Base-by-base conservation (phyloP, 2,888 invertebrate species). In the Ashinkailepas kermadecensis region DNA sequence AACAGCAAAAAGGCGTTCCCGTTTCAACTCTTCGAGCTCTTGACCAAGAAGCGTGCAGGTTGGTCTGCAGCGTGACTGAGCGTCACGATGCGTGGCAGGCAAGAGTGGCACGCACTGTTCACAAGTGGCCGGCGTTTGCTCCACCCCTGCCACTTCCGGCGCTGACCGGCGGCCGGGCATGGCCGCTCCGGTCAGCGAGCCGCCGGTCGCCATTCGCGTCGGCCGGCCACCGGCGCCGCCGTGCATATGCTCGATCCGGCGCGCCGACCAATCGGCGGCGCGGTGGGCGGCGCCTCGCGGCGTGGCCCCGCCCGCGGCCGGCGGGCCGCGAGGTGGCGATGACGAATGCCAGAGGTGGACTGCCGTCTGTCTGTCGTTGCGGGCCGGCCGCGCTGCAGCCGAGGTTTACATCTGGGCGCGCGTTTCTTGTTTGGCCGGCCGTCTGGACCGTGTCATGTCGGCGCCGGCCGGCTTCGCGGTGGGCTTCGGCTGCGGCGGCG, bases 281-380 rank as follows among this genome's bases (percentile, higher is more conserved):
- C 21, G 18, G 74, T 54, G 74, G 74, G 74, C 74, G 74, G 74
- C 8, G 74, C 74, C 21, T 15, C 0, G 74, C 23, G 15, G 74
- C 74, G 74, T 39, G 54, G 74, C 54, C 21, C 74, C 74, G 39
- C 74, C 74, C 74, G 18, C 18, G 21, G 7, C 21, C 25, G 39
- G 74, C 74, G 54, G 54, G 8, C 12, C 59, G 12, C 54, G 54
- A 74, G 74, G 74, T 74, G 74, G 18, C 54, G 74, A 74, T 74
- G 74, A 74, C 74, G 74, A 74, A 74, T 74, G 74, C 74, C 74
- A 74, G 74, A 74, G 74, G n/a, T 7, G 23, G 74, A 15, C 74
- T 74, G 74, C 15, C 21, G 74, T 11, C 39, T 25, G 74, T 74
- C 74, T 13, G 74, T 74, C 74, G 74, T 74, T 74, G 74, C 18